Base-by-base conservation (phyloP, 2,113 vertebrate genomes). In the Theristicus caerulescens region DNA sequence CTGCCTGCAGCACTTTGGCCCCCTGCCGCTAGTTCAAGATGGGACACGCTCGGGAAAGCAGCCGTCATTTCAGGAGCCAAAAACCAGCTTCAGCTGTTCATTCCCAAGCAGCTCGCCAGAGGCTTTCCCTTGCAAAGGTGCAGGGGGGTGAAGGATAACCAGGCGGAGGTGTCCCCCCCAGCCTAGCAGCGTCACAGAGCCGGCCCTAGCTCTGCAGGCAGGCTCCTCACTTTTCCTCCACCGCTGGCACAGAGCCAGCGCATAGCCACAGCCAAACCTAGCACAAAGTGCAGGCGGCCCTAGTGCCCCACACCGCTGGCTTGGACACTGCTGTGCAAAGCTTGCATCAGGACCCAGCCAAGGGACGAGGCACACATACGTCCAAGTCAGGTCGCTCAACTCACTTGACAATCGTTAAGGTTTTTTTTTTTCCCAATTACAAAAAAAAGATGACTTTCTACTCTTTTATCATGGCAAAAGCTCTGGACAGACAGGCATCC, bases 291-390 rank as follows among this genome's bases (percentile, higher is more conserved):
- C 29, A 52, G 2, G 3, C 11, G 69, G 73, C 64, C 66, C 77
- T 54, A 29, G 12, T 46, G 65, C 47, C 34, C 44, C 40, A 21
- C 58, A n/a, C 14, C 5, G 3, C 38, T 34, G 80, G 22, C 74
- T 65, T 29, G 34, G 59, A 42, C 8, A 2, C 61, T 54, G 54
- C 83, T 66, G 64, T 80, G 76, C 58, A 86, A 80, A 86, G 49
- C 26, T 61, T 57, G 54, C 29, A 8, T 12, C 20, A 5, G 12
- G n/a, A 82, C 16, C 54, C 6, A 44, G 64, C 18, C 51, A 66
- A 81, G 34, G 46, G 46, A 94, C 0, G 0, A 74, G 31, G 25
- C 58, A 52, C 32, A 32, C 0, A 0, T 26, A n/a, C 1, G 4
- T 70, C n/a, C 59, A 38, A 38, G 57, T 40, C 64, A 52, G 21